Evolutionary conservation across 2,113 vertebrate species (phyloP), one percentile per base, ranked within the genome.

Genomic region (Halichoeres trimaculatus): DNA sequence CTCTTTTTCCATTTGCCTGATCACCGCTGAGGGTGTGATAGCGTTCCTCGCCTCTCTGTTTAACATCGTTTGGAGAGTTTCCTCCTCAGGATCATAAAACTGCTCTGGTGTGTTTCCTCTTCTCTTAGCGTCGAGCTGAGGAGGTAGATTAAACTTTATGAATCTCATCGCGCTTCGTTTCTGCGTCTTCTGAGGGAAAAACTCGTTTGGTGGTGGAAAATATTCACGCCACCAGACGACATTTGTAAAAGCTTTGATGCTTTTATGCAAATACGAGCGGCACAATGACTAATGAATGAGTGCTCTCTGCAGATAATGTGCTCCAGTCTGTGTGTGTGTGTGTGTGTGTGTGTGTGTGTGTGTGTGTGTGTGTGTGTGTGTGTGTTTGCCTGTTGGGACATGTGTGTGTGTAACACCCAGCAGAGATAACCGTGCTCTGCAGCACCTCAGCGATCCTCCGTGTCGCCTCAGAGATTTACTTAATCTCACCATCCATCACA

Each of bases 401-500:
- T 40, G 30, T 30, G 30, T 41, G 54, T 54, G n/a, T 60, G 45
- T 56, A 61, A 58, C 40, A 51, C 38, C 56, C 22, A 51, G 9
- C 34, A 24, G 61, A 65, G 70, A 78, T 70, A 79, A 76, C 75
- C 38, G 70, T 24, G 36, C 19, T 60, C 57, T 69, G 87, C 80
- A 72, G 65, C 81, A 71, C 76, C 74, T 79, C 71, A 69, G 56
- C 82, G 81, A 86, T 71, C 78, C 72, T 45, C 53, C 55, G 66
- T 70, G 81, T 73, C 43, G 68, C 74, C 76, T 73, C 43, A 67
- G 48, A 66, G 79, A 83, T 83, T 67, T 71, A 78, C 54, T 70
- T 70, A 76, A 86, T 85, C 59, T 77, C 50, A 36, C 70, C 36
- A 86, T 84, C 64, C 67, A 81, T 88, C 78, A 82, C 43, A 48